Evolutionary conservation across 2,113 vertebrate species (phyloP).

Genomic region (Oryzias javanicus): DNA sequence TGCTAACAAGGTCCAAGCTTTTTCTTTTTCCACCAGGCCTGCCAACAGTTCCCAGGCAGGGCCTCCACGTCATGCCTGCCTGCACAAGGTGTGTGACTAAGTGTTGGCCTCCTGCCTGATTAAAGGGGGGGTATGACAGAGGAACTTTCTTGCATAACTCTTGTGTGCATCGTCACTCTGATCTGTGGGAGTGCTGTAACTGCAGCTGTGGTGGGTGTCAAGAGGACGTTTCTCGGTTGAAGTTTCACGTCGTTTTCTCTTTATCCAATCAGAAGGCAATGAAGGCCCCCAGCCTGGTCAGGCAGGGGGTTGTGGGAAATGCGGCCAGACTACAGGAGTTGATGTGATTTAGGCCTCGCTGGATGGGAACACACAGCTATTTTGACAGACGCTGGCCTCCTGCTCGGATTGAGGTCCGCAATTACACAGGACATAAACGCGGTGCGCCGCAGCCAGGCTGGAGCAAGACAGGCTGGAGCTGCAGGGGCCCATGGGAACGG

Average conservation of each 20-base stretch:
- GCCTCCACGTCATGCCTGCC: slow-evolving; percentile 66
- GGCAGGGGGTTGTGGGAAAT: slow-evolving; percentile 63
- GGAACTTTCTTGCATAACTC: slow-evolving; percentile 29
- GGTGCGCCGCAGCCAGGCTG: slow-evolving; percentile 43
- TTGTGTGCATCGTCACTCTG: slow-evolving; percentile 19
- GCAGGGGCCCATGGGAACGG: slow-evolving; percentile 55
- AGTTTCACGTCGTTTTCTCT: slow-evolving; percentile 52
- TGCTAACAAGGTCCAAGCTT: slow-evolving; percentile 67
- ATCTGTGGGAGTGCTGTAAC: slow-evolving; percentile 30
- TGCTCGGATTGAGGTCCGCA: slow-evolving; percentile 72
- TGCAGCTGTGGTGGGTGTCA: slow-evolving; percentile 20
- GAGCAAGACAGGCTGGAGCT: slow-evolving; percentile 45
- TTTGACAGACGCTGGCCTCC: slow-evolving; percentile 73
- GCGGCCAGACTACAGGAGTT: slow-evolving; percentile 46
- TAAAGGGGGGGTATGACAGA: slow-evolving; percentile 26
- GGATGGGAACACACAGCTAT: slow-evolving; percentile 48
- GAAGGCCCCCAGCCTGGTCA: slow-evolving; percentile 27
- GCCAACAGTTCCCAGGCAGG: slow-evolving; percentile 61
- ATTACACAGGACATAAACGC: slow-evolving; percentile 76
- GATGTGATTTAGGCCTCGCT: slow-evolving; percentile 70
- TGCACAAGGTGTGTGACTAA: slow-evolving; percentile 62
- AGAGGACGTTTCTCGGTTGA: slow-evolving; percentile 29
- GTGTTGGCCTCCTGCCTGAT: slow-evolving; percentile 34
- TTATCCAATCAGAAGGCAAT: slow-evolving; percentile 48
- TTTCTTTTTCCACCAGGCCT: slow-evolving; percentile 63